Conservation (phyloP, 2,113 vertebrate genomes). For the Odocoileus virginianus region DNA sequence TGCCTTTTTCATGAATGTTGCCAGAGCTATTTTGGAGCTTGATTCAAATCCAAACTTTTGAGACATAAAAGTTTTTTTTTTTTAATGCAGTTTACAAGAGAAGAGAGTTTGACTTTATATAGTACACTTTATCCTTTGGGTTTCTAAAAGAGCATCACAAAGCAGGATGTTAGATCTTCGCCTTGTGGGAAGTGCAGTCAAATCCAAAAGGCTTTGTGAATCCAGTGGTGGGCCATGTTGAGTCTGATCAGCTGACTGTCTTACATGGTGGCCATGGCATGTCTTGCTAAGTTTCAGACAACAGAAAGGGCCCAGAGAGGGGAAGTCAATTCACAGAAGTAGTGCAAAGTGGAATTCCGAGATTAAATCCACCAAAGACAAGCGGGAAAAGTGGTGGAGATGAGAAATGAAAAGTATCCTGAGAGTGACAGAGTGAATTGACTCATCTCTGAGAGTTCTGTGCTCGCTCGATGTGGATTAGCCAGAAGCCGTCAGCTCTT, state of each 20-base stretch:
- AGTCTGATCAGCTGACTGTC: background rate
- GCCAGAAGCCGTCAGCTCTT: background rate
- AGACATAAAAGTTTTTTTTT: slow-evolving; percentile 75
- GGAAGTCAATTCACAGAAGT: background rate
- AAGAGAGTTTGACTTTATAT: slow-evolving; percentile 73
- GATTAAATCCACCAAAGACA: background rate
- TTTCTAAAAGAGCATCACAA: slow-evolving; percentile 76
- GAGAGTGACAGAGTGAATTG: background rate
- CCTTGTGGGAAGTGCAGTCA: slow-evolving; percentile 26
- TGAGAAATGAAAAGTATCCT: background rate
- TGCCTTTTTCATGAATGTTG: slow-evolving; percentile 75
- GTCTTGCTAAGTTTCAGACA: background rate
- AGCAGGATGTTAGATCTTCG: slow-evolving; percentile 55
- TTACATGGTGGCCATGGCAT: background rate
- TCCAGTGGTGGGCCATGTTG: background rate
- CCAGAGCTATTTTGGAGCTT: slow-evolving; percentile 76
- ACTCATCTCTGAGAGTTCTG: background rate
- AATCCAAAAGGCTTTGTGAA: slow-evolving; percentile 39
- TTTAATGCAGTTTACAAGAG: slow-evolving; percentile 72
- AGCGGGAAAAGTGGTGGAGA: background rate
- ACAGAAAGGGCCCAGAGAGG: background rate
- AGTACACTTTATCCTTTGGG: slow-evolving; percentile 57
- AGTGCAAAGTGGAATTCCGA: background rate
- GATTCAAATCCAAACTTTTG: slow-evolving; percentile 76
- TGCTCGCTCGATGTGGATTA: rapidly evolving